phyloP scores from a whole-genome alignment of 2,797 vertebrate species.

The Varecia variegata region DNA sequence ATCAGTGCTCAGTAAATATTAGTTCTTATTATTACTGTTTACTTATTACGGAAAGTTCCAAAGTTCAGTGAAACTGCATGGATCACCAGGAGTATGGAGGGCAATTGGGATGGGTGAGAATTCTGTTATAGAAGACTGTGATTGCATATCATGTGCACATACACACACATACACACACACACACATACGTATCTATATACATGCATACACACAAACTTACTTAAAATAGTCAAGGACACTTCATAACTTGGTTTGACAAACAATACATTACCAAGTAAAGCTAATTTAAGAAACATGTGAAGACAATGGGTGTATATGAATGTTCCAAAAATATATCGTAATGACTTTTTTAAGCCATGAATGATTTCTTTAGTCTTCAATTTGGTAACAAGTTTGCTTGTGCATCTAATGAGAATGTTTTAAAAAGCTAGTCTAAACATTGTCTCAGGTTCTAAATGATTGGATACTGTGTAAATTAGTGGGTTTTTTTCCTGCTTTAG shows the following conservation, averaged over 20 bases:
- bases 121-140: neutral
- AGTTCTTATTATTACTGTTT: neutral
- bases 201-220: too few species aligned
- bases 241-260: neutral
- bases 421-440: neutral
- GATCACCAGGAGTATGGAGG: accelerated
- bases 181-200: too few species aligned
- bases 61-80: accelerated
- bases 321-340: neutral
- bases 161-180: too few species aligned
- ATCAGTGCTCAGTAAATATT: accelerated
- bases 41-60: neutral
- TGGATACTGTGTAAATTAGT: neutral
- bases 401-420: neutral
- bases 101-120: neutral
- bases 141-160: accelerated
- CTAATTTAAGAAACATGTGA: neutral
- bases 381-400: neutral
- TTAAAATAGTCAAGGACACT: neutral
- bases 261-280: neutral
- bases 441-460: neutral
- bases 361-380: neutral
- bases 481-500: accelerated
- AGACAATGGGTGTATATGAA: neutral
- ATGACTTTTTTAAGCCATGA: neutral